Evolutionary conservation across 2,888 invertebrate species (phyloP).

Genomic region (Cheiracanthium punctorium): DNA sequence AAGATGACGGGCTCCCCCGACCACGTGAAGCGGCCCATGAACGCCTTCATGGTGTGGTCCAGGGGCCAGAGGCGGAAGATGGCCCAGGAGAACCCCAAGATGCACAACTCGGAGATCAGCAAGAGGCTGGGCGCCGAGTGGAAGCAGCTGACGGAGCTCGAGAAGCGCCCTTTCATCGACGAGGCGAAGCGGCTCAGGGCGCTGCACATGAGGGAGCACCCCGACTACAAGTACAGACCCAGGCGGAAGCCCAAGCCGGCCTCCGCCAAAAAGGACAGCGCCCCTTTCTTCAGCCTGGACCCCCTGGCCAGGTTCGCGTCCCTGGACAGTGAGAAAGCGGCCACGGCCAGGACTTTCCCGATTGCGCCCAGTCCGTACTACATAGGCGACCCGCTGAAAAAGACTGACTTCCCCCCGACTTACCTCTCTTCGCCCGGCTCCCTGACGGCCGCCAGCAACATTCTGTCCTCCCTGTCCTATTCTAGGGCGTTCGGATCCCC

Average conservation of each 20-base stretch:
- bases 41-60: constrained; percentile 99
- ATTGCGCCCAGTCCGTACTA: constrained; percentile 26
- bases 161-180: constrained; percentile 98
- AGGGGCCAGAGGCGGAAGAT: constrained; percentile 97
- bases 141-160: constrained; percentile 95
- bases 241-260: constrained; percentile 83
- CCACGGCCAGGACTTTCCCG: constrained; percentile 68
- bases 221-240: constrained; percentile 92
- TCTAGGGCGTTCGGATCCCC: constrained; percentile 32
- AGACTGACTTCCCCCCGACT: background rate
- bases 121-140: constrained; percentile 98
- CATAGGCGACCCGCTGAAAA: constrained; percentile 23
- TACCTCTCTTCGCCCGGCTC: background rate
- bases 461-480: constrained; percentile 28
- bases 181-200: constrained; percentile 96
- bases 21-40: constrained; percentile 97
- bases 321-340: constrained; percentile 70
- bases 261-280: constrained; percentile 15
- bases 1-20: constrained; percentile 76
- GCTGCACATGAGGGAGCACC: constrained; percentile 95
- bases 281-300: constrained; percentile 16
- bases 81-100: constrained; percentile 99
- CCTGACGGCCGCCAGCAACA: constrained; percentile 11
- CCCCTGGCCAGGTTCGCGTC: constrained; percentile 17
- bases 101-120: constrained; percentile 99